Evolutionary conservation across 1,140 invertebrate species (phyloP), one percentile per base, ranked within the genome.

Genomic region (Achroia grisella): DNA sequence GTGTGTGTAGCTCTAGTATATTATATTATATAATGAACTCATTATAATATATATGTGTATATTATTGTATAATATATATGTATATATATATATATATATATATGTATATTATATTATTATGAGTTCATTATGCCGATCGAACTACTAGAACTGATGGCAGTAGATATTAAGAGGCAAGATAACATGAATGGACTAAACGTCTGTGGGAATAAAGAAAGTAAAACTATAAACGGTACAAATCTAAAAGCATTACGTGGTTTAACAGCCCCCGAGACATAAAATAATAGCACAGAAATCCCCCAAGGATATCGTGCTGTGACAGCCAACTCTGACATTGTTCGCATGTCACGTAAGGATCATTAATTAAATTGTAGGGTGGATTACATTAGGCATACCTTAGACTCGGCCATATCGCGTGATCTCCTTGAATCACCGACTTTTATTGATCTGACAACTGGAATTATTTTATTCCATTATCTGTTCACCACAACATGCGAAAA

Each of bases 401-500:
- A 50, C 39, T 69, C 70, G 48, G 65, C 49, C 74, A 82, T 79
- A 68, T 81, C 65, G 80, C 80, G 80, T 84, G 80, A 62, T 73
- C 55, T 33, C 51, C 43, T 75, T 66, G 62, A 78, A 79, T 83
- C 73, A 79, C 62, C 48, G 48, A 43, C 52, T 62, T 23, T 76
- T 84, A 84, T 84, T 76, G 77, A 84, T 81, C 73, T 70, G 62
- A 72, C 70, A 71, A 64, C 60, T 58, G 52, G 76, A 84, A 77
- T 77, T 75, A 78, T 78, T 81, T 79, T 77, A 77, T 71, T 76
- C 64, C 62, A 71, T 83, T 75, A 72, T 69, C 50, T 58, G 54
- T 42, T 52, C 58, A 62, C 48, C 52, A 60, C 55, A 65, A 71
- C 73, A 80, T 75, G 75, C 72, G 63, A 66, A 71, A 51, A 45